These are phyloP conservation scores for Hepsetus odoe DNA, from an alignment of 2,113 vertebrate genomes.

Conservation along the genomic window DNA sequence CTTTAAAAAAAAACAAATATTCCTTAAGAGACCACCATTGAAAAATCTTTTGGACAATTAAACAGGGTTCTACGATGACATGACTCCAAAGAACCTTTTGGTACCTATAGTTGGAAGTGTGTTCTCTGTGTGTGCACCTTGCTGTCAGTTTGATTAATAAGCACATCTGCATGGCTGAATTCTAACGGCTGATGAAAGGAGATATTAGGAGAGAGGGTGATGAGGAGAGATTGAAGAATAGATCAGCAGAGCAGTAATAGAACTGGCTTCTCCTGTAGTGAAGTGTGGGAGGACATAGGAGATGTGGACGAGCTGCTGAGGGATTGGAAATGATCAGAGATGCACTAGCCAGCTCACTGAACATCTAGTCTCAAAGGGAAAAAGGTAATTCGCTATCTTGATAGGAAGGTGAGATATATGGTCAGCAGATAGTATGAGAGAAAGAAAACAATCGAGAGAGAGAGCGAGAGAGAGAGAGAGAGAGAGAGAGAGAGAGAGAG, in stretches of 20 bases:
- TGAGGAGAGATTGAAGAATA: slow-evolving; percentile 66
- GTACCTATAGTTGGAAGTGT: not conserved
- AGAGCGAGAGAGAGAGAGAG: slow-evolving; percentile 2
- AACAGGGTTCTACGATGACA: not conserved
- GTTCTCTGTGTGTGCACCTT: slow-evolving; percentile 33
- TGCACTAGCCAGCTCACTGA: slow-evolving; percentile 62
- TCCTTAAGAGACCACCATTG: no score
- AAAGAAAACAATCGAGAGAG: slow-evolving; percentile 13
- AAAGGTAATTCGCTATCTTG: slow-evolving; percentile 58
- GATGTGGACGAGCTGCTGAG: slow-evolving; percentile 65
- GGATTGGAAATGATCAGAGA: slow-evolving; percentile 71
- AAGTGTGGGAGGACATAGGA: slow-evolving; percentile 45
- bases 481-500: slow-evolving; percentile 4
- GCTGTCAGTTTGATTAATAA: slow-evolving; percentile 68
- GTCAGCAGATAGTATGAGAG: slow-evolving; percentile 13
- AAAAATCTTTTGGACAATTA: not conserved
- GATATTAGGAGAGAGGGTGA: slow-evolving; percentile 70
- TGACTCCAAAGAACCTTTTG: not conserved
- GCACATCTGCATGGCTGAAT: slow-evolving; percentile 68
- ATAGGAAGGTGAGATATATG: slow-evolving; percentile 58
- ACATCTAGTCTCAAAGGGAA: slow-evolving; percentile 56
- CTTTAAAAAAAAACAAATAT: no score
- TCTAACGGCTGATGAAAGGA: slow-evolving; percentile 70
- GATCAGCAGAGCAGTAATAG: slow-evolving; percentile 74
- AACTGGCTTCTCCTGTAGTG: slow-evolving; percentile 63